Evolutionary conservation across 2,888 invertebrate species (phyloP), one percentile per base, ranked within the genome.

Genomic region (Theretra japonica): DNA sequence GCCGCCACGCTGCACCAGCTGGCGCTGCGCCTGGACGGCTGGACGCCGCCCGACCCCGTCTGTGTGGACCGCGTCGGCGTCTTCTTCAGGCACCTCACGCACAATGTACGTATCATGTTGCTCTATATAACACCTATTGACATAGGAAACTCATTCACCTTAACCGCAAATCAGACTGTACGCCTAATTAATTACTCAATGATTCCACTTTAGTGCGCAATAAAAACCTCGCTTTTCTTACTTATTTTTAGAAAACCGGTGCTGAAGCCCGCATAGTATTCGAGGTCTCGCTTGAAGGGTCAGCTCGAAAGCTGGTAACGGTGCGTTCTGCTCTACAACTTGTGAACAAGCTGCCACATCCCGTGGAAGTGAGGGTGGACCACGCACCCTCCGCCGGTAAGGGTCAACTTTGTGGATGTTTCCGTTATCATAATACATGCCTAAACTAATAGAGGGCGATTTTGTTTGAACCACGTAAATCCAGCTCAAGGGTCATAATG

Each of bases 51-150:
- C 70, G 96, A 97, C 78, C 98, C 99, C 0, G 97, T 99, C 21
- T 98, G 98, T 11, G 98, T 99, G 0, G 99, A 99, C 91, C 97
- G 98, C 88, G 99, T 99, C 28, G 99, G 99, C 2, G 96, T 97
- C 60, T 99, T 97, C 94, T 99, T 99, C 87, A 93, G 98, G n/a
- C 96, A 86, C 6, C 80, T 93, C 73, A 88, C 89, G 72, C 92
- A 93, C 53, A 75, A 82, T 76, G 93, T 92, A 56, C 73, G 73
- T 57, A 56, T 41, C 11, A 4, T 23, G 23, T 19, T 59, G 3
- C n/a, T 21, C 23, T 5, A 28, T 28, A 23, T 59, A 6, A 19
- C 23, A 7, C 7, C 6, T 33, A 33, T 33, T 33, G 33, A 33
- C 1, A 0, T 6, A 33, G 33, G 7, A 58, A 21, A 58, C 58